Base-by-base conservation (phyloP, 2,113 vertebrate species). In the Hirundichthys speculiger region DNA sequence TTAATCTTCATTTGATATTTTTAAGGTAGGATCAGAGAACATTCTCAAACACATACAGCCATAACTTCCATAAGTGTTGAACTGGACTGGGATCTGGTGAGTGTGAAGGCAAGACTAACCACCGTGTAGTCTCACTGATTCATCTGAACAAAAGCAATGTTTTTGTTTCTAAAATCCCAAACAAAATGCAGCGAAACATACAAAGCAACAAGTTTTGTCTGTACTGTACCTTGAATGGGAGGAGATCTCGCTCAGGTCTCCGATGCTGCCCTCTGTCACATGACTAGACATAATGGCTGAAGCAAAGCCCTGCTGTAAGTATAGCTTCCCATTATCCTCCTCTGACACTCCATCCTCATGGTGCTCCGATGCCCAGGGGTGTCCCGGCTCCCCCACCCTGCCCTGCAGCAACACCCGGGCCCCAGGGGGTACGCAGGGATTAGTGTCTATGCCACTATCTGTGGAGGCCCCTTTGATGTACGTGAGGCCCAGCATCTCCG, bases 391-490 rank as follows among this genome's bases (percentile, higher is more conserved):
- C 0, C 74, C 85, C 13, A 52, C 61, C 20, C 91, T 88, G 16
- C 93, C 90, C 53, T 95, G 96, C 10, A 94, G 80, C 7, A 93
- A 66, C 1, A 94, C 76, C 59, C 95, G 84, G 82, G 92, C 89
- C 70, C 94, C 92, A 0, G 95, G 55, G 0, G 94, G 88, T 87
- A 94, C 80, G 82, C 96, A 97, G 2, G 95, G 96, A 47, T 95
- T 92, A 0, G 97, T 98, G 64, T 99, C 96, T 1, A 98, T 98
- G 49, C 96, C 97, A 14, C 96, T 98, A 91, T 99, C 97, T 0
- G 97, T 97, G 12, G 97, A 98, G 0, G 96, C 96, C 0, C 96
- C 97, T 86, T 98, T 98, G 76, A 97, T 94, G 60, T 96, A 97
- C 0, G 95, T 96, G 64, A 97, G 88, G 49, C 95, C 96, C 53